Evolutionary conservation across 2,888 invertebrate species (phyloP).

Genomic region (Prionchulus punctatus): DNA sequence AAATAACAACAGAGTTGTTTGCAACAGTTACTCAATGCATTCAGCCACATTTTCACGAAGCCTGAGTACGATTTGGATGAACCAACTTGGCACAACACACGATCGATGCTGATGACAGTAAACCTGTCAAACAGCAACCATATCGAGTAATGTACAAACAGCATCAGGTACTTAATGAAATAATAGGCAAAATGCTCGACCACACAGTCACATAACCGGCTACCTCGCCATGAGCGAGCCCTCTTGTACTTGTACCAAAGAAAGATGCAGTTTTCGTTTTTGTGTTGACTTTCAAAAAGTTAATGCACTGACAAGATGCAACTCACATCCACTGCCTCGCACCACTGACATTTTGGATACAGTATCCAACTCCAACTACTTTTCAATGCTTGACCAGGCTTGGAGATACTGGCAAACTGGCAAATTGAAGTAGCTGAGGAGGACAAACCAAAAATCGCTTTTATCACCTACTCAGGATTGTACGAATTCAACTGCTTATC

Average conservation of each 20-base stretch:
- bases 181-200: too few relatives aligned
- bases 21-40: too few relatives aligned
- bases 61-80: too few relatives aligned
- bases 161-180: too few relatives aligned
- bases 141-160: too few relatives aligned
- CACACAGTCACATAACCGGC: too few relatives aligned
- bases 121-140: too few relatives aligned
- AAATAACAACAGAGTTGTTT: too few relatives aligned
- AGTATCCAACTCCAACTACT: background rate
- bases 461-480: constrained; percentile 15
- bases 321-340: constrained; percentile 12
- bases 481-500: constrained; percentile 21
- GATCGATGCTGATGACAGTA: too few relatives aligned
- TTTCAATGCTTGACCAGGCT: constrained; percentile 13
- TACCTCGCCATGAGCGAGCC: constrained; percentile 14
- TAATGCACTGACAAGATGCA: constrained; percentile 8
- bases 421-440: too few relatives aligned
- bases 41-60: too few relatives aligned
- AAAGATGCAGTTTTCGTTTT: constrained; percentile 17
- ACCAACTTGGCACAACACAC: too few relatives aligned
- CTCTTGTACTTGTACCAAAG: constrained; percentile 22
- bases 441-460: constrained; percentile 18
- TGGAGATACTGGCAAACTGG: constrained; percentile 9
- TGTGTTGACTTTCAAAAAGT: constrained; percentile 1
- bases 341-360: constrained; percentile 8